A percentile compares a stretch with the other conserved stretches of the same genome.
These are phyloP conservation scores for Tetranychus truncatus DNA, from an alignment of 2,888 invertebrate species.

Conservation along the genomic window DNA sequence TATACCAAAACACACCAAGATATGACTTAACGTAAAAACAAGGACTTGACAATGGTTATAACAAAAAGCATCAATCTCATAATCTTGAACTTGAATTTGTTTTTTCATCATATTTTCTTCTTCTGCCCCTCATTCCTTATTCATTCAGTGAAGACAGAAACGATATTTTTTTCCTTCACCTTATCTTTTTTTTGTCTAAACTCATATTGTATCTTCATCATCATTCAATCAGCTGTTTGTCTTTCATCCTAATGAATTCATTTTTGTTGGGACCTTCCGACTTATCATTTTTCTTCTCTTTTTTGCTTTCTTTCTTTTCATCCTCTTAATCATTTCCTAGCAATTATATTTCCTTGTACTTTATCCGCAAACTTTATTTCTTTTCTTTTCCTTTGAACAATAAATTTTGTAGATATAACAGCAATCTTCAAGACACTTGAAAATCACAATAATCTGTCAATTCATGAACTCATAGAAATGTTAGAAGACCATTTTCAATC, in stretches of 20 bases:
- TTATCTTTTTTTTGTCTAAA: background rate
- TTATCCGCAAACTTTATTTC: background rate
- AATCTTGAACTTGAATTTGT: background rate
- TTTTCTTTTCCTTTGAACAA: background rate
- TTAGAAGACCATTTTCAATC: background rate
- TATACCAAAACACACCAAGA: background rate
- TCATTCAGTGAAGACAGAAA: background rate
- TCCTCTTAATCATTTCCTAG: conserved; percentile 4
- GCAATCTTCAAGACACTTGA: background rate
- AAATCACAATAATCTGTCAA: background rate
- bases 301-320: background rate
- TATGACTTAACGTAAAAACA: background rate
- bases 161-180: background rate
- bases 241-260: background rate
- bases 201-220: background rate
- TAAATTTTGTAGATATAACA: background rate
- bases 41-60: background rate
- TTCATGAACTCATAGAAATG: conserved; percentile 13
- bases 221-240: background rate
- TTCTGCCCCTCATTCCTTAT: background rate
- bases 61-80: background rate
- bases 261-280: background rate
- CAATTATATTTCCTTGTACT: background rate
- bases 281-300: background rate
- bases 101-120: background rate